Conservation (phyloP, 2,797 vertebrate species). For the Melanotaenia parkinsoni region DNA sequence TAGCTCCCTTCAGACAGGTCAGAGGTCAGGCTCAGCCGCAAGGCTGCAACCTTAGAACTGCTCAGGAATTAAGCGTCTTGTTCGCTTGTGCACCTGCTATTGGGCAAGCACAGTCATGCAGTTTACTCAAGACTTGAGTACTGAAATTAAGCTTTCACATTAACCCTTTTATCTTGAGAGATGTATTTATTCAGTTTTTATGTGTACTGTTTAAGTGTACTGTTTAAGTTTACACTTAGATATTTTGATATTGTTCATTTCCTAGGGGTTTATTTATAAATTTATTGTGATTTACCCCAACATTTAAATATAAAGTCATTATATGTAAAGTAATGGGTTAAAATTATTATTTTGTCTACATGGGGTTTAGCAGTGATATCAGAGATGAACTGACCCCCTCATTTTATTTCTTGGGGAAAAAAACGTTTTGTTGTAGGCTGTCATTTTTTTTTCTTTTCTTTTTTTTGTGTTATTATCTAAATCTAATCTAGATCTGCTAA, state of each 20-base stretch:
- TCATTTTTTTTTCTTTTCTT: conserved; percentile 21
- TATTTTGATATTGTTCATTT: too few species aligned
- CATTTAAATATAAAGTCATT: neutral
- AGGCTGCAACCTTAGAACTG: conserved; percentile 26
- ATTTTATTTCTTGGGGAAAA: conserved; percentile 1
- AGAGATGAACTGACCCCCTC: neutral
- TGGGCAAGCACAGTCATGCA: conserved; percentile 6
- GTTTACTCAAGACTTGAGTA: neutral
- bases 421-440: neutral
- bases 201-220: neutral
- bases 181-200: neutral
- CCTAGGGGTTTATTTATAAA: too few species aligned
- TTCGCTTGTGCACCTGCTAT: conserved; percentile 64
- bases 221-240: neutral
- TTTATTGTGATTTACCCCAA: neutral
- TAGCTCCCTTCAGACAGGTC: conserved; percentile 54
- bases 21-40: conserved; percentile 65
- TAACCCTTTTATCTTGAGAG: neutral
- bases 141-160: neutral
- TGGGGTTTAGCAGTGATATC: conserved; percentile 1
- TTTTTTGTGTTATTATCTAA: conserved; percentile 42
- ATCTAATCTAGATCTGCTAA: conserved; percentile 66
- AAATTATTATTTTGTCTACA: too few species aligned
- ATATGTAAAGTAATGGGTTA: neutral
- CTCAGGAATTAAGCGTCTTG: conserved; percentile 42